Base-by-base conservation (phyloP, 2,797 vertebrate species). In the Chrysocyon brachyurus region DNA sequence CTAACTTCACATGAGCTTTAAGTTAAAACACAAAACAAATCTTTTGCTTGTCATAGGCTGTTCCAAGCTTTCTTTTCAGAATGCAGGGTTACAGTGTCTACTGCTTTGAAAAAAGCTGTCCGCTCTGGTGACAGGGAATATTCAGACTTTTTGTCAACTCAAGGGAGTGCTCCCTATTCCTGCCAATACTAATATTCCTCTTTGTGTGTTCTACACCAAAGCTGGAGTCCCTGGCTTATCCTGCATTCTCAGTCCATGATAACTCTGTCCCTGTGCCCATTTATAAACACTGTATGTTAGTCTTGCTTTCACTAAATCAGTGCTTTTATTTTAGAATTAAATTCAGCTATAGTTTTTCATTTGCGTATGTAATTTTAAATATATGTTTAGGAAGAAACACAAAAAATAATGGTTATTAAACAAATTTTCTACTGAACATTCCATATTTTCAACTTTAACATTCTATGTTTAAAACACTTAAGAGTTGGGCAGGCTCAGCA, bases 311-410 rank as follows among this genome's bases (percentile, higher is more conserved):
- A 52, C 36, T 87, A 66, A 73, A 93, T 11, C 46, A 24, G 86
- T 26, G 36, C 16, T 22, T 94, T 86, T 63, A 73, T 84, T 93
- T 79, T 75, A 84, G 46, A 92, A 77, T 70, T 94, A 90, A 92
- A 92, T 87, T 70, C 9, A 63, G 31, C 1, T 40, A 21, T 56
- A 17, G 64, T 46, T 86, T 94, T 87, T 75, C 21, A 52, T 52
- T 5, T 79, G 89, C 49, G 24, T 14, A 52, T 4, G 12, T 64
- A 33, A 79, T 63, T 75, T 93, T 92, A 68, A 73, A 93, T 24
- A 73, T 24, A 61, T 52, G 33, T 15, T 83, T 66, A 92, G 56
- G 54, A 72, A 93, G 49, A 9, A 94, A 49, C 22, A 72, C n/a
- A 88, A 72, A 28, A 8, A 87, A 85, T 6, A 3, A 57, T 12